Evolutionary conservation across 1,140 invertebrate species (phyloP), one percentile per base, ranked within the genome.

Genomic region (Pomacea maculata): DNA sequence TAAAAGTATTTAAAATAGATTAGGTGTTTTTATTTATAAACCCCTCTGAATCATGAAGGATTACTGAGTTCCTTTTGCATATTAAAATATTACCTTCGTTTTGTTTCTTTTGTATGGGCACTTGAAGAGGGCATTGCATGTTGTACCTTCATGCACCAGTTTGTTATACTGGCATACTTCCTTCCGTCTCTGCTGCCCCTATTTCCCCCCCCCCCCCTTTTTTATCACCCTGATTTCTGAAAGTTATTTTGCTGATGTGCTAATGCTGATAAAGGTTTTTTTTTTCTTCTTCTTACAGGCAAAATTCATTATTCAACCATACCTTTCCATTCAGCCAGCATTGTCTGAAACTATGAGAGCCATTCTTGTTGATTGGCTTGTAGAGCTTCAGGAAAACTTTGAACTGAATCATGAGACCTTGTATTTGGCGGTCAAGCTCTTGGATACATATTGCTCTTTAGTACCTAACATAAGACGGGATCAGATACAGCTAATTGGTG

Each of bases 381-480:
- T 99, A 25, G 97, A 99, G 91, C 95, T 99, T 17, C 89, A 94
- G 87, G 98, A 99, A 92, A 98, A 95, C 65, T 99, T 99, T 91
- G 98, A 99, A 90, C 92, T 99, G 2, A 99, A 99, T 92, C 98
- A 99, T 87, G 98, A 99, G 92, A 99, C 98, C 0, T 91, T 99
- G 2, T 99, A 99, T 91, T 93, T 99, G 86, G 97, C 96, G 75
- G 97, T 99, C 25, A 99, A 99, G 92, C 92, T 99, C 80, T 95
- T 98, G 6, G 98, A 99, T 91, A 92, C 96, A 71, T 99, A 96
- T 91, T 92, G 99, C 70, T 94, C 94, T 67, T 94, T 90, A 90
- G 80, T 83, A 8, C n/a, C n/a, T 12, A 80, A 83, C 19, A 94
- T 88, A 88, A 92, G 55, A 92, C 85, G 86, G 61, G 90, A 91